Conservation (phyloP, 2,113 vertebrate species). For the Podarcis muralis region DNA sequence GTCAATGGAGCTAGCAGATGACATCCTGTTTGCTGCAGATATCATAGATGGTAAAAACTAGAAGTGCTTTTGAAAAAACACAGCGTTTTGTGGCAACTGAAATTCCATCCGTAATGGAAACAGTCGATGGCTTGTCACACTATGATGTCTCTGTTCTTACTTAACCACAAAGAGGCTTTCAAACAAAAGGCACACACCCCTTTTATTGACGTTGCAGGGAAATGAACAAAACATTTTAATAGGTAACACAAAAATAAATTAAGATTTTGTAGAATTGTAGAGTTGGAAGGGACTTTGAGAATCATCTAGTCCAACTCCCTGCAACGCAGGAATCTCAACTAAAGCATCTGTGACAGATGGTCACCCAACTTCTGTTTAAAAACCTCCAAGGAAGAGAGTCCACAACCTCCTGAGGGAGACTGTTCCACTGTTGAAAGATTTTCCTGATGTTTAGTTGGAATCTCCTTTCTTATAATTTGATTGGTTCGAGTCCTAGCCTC, state of each 20-base stretch:
- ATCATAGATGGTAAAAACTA: slow-evolving; percentile 36
- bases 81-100: slow-evolving; percentile 16
- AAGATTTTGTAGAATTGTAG: not conserved
- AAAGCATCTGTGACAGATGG: too few relatives aligned
- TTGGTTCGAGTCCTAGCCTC: too few relatives aligned
- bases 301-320: too few relatives aligned
- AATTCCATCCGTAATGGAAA: slow-evolving; percentile 19
- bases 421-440: too few relatives aligned
- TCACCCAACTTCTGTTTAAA: too few relatives aligned
- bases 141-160: not conserved
- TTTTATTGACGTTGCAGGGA: not conserved
- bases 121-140: not conserved
- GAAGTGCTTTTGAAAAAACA: slow-evolving; percentile 16
- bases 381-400: too few relatives aligned
- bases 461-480: too few relatives aligned
- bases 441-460: too few relatives aligned
- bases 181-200: not conserved
- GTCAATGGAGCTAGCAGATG: slow-evolving; percentile 18
- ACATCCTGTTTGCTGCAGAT: slow-evolving; percentile 49
- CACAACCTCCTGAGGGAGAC: too few relatives aligned
- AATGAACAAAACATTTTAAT: not conserved
- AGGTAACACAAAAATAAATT: not conserved
- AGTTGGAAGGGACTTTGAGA: too few relatives aligned
- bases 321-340: too few relatives aligned
- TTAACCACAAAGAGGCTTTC: not conserved